Conservation (phyloP, 2,113 vertebrate species). For the Hydrolagus affinis region DNA sequence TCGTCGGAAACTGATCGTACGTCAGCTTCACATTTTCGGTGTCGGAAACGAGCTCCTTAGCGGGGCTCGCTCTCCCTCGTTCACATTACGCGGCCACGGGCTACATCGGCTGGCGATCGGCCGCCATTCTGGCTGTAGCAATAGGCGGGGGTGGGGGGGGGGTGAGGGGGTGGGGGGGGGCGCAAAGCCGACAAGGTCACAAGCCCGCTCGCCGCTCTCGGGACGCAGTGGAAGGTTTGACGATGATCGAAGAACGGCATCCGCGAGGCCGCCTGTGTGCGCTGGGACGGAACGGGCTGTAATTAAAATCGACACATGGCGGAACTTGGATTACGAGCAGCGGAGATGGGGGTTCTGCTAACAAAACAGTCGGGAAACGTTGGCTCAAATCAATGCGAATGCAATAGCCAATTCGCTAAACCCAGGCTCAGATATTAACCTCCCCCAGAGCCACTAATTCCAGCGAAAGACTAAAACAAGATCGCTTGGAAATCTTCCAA, state of each 20-base stretch:
- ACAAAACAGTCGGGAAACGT: background rate
- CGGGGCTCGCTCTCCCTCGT: background rate
- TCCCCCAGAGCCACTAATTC: background rate
- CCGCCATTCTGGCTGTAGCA: background rate
- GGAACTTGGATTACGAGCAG: background rate
- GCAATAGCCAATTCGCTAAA: background rate
- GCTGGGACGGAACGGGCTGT: background rate
- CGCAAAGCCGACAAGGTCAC: conserved; percentile 3
- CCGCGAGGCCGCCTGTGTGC: background rate
- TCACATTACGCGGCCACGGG: background rate
- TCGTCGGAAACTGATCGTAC: too few relatives aligned
- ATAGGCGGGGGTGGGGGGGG: too few relatives aligned
- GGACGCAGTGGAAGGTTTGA: conserved; percentile 16
- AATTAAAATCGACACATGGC: conserved; percentile 21
- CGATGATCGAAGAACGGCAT: background rate
- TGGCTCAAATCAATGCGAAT: background rate
- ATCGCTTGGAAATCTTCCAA: background rate
- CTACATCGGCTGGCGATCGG: background rate
- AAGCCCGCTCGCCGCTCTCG: background rate
- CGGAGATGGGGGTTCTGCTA: background rate
- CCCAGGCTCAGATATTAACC: background rate
- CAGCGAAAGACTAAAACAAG: background rate
- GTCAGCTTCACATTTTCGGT: background rate
- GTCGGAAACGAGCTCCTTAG: background rate
- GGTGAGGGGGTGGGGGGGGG: too few relatives aligned